Base-by-base conservation (phyloP, 2,888 invertebrate genomes). In the Agrotis segetum region DNA sequence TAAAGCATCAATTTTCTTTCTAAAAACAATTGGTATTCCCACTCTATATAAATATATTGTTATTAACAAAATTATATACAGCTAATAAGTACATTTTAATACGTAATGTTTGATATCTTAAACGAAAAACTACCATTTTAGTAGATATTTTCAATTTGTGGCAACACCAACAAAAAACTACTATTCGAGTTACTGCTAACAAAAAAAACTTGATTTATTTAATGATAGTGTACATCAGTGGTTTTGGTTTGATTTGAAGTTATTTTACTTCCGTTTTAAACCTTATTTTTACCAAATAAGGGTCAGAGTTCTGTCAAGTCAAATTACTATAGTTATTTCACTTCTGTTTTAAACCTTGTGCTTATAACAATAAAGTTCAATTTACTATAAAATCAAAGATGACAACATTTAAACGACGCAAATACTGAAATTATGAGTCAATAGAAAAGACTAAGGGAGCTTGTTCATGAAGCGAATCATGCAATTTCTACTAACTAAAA, bases 11-110 rank as follows among this genome's bases (percentile, higher is more conserved):
- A 7, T 50, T 66, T 65, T 69, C 17, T 47, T 60, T 11, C 13
- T 11, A 44, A n/a, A 56, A 40, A 74, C 40, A 68, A 77, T 34
- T 58, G 71, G 62, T 74, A 34, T 11, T 13, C 13, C 59, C 34
- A 68, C 58, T 68, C 58, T 40, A 70, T 40, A 70, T 67, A 81
- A 69, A 74, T 66, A 79, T 21, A 44, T 49, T 60, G 53, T 71
- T 67, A 68, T 46, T 65, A 82, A 82, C 74, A 79, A 65, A 34
- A 63, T 60, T 73, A 71, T 73, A 79, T 74, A 76, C 62, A 75
- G 60, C 71, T 77, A 62, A 71, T 86, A 86, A 86, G 86, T 86
- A 86, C 86, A 80, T 74, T 65, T 77, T 78, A 85, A 85, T 85
- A 83, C 82, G 68, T 66, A 69, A 58, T 72, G 74, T 69, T 24